phyloP scores from a whole-genome alignment of 2,113 vertebrate genomes.

The Corythoichthys intestinalis region DNA sequence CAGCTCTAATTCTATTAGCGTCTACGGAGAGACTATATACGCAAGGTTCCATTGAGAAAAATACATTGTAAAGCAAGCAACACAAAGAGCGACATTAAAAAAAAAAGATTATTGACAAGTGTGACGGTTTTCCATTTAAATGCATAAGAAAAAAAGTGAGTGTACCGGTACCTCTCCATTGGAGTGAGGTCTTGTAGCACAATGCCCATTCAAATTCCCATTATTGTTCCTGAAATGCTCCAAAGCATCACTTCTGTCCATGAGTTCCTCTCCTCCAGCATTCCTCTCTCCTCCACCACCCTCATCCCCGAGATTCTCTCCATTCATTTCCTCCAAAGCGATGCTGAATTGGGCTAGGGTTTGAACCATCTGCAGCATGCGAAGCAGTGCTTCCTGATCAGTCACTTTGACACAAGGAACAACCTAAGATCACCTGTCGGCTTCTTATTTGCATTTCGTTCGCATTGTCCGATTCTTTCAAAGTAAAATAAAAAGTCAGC shows the following conservation, averaged over 20 bases:
- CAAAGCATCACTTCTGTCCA: slow-evolving; percentile 49
- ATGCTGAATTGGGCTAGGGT: slow-evolving; percentile 97
- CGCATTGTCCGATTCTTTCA: neutral
- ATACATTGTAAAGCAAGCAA: neutral
- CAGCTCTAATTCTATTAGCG: slow-evolving; percentile 55
- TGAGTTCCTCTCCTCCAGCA: slow-evolving; percentile 42
- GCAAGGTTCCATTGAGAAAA: slow-evolving; percentile 10
- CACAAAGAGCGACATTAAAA: slow-evolving; percentile 4
- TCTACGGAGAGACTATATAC: slow-evolving; percentile 18
- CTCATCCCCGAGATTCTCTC: slow-evolving; percentile 75
- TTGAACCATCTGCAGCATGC: slow-evolving; percentile 98
- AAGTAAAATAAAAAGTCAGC: neutral
- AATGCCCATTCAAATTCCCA: slow-evolving; percentile 49
- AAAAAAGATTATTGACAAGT: neutral
- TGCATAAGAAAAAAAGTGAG: slow-evolving; percentile 3
- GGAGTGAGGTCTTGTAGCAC: slow-evolving; percentile 50
- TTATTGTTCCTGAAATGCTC: slow-evolving; percentile 58
- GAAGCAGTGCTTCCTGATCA: slow-evolving; percentile 46
- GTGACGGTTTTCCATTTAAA: slow-evolving; percentile 8
- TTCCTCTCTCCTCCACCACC: slow-evolving; percentile 47
- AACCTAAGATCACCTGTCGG: neutral
- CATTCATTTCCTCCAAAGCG: slow-evolving; percentile 94
- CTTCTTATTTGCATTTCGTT: neutral
- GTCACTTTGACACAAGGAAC: slow-evolving; percentile 25
- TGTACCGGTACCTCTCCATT: slow-evolving; percentile 74